Evolutionary conservation across 1,140 invertebrate genomes (phyloP), one percentile per base, ranked within the genome.

Genomic region (Drosophila albomicans): DNA sequence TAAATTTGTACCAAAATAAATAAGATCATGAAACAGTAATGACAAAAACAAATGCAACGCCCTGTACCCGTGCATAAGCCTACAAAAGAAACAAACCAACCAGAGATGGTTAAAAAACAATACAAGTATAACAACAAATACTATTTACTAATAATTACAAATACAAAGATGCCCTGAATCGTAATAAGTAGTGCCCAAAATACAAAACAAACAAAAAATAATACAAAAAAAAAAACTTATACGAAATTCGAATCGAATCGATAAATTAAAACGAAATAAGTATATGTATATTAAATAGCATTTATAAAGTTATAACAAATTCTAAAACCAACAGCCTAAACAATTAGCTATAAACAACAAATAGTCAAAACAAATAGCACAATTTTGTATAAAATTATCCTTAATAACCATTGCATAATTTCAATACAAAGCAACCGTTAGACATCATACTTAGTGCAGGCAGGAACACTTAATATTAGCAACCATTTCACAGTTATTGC

Each of bases 131-230:
- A 52, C 67, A 64, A 67, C 58, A 86, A 74, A 86, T 73, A 88
- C 84, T 89, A 87, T 89, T 89, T 87, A 87, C 81, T 66, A 84
- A 89, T 54, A 54, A 54, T 54, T 54, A 54, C 51, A 54, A 54
- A 84, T 59, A 88, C 79, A 79, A 78, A 75, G 69, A 85, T 62
- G 81, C 85, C 85, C 85, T 89, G 85, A 88, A 88, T 81, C 85
- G 84, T 70, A 88, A 88, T 88, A 78, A 88, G 85, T 88, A 88
- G 84, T 88, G 84, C 84, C 84, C 84, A 87, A 88, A 87, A 62
- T 64, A 73, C 82, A 64, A 63, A 73, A 78, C 70, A 43, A 13
- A 82, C 76, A 68, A 82, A 11, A 78, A 75, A 81, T 66, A 75
- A 65, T 41, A 8, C 32, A 32, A 32, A 5, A 32, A 80, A 73